Percentiles rank a stretch among this genome's conserved stretches.
Evolutionary conservation across 1,140 invertebrate genomes (phyloP).

Genomic region (Drosophila gunungcola): DNA sequence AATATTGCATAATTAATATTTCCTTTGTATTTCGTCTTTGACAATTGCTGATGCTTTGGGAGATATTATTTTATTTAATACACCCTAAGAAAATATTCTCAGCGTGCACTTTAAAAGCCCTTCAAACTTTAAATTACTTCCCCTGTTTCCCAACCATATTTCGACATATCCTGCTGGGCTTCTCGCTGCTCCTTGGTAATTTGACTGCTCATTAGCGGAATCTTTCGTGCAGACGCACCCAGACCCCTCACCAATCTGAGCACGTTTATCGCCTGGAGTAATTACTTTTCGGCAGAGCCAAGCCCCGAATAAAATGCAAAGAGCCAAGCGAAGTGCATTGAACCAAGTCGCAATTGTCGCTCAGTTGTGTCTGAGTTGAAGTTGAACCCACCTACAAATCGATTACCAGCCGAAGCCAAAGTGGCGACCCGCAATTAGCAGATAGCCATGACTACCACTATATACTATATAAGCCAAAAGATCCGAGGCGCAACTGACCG

Average conservation of each 20-base stretch:
- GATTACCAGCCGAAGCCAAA: constrained; percentile 26
- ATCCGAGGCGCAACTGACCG: constrained; percentile 16
- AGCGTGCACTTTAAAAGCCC: not conserved
- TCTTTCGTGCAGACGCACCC: constrained; percentile 70
- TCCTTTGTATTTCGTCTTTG: too few species aligned
- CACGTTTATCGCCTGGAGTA: constrained; percentile 50
- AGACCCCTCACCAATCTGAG: constrained; percentile 25
- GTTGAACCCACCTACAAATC: constrained; percentile 45
- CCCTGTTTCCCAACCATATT: not conserved
- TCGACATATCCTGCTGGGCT: constrained; percentile 10
- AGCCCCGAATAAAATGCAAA: constrained; percentile 35
- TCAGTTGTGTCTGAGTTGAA: not conserved
- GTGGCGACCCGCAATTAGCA: constrained; percentile 18
- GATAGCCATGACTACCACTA: not conserved
- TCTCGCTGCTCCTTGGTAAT: constrained; percentile 4
- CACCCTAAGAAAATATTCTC: not conserved
- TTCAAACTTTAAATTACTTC: not conserved
- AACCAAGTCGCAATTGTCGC: constrained; percentile 49
- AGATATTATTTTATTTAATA: not conserved
- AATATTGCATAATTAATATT: too few species aligned
- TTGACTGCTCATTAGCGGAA: constrained; percentile 61
- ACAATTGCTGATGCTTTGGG: too few species aligned
- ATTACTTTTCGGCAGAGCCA: constrained; percentile 73
- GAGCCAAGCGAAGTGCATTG: constrained; percentile 61
- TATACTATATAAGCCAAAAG: not conserved